These are phyloP conservation scores for Diaprepes abbreviatus DNA, from an alignment of 2,888 invertebrate species.

Conservation along the genomic window DNA sequence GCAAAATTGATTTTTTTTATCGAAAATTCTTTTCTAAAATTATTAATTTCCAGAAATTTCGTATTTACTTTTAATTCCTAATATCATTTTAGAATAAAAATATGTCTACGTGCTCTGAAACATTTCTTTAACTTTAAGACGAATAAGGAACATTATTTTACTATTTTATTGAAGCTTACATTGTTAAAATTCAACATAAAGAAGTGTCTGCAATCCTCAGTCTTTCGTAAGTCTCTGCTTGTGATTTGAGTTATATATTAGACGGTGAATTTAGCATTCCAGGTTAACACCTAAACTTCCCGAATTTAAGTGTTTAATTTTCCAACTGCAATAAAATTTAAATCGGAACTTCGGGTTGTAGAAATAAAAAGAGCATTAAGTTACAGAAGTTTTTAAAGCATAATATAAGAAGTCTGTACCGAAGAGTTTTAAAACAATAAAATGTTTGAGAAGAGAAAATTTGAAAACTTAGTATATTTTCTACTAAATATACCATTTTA, in stretches of 20 bases:
- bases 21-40: too few relatives aligned
- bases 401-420: conserved; percentile 4
- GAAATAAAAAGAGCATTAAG: conserved; percentile 1
- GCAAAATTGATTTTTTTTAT: too few relatives aligned
- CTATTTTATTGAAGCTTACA: too few relatives aligned
- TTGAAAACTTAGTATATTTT: not conserved
- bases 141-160: too few relatives aligned
- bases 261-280: conserved; percentile 3
- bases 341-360: conserved; percentile 8
- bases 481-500: not conserved
- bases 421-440: conserved; percentile 9
- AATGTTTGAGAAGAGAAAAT: conserved; percentile 2
- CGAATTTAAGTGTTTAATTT: conserved; percentile 14
- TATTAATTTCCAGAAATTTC: too few relatives aligned
- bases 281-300: conserved; percentile 12
- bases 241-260: conserved; percentile 3
- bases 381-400: conserved; percentile 5
- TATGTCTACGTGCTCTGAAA: too few relatives aligned
- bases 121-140: too few relatives aligned
- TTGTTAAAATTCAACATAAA: not conserved
- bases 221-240: not conserved
- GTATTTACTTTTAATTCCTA: too few relatives aligned
- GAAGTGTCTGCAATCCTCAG: not conserved
- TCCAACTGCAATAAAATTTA: conserved; percentile 16
- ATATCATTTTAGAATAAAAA: too few relatives aligned